Percentiles rank a stretch among this genome's conserved stretches.
Evolutionary conservation across 1,140 invertebrate species (phyloP).

Genomic region (Trypoxylus dichotomus): DNA sequence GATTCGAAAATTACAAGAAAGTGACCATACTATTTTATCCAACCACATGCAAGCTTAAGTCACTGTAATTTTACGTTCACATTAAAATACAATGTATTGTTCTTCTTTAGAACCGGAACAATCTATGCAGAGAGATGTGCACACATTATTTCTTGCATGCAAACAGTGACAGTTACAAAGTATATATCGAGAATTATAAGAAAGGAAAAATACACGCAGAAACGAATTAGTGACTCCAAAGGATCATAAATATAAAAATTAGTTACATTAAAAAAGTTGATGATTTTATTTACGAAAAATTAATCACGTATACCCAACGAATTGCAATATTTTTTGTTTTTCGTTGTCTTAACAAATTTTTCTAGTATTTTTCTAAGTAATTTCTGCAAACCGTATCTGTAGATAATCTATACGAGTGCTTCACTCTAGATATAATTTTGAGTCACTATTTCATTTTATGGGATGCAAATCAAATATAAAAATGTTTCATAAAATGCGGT

Average conservation of each 20-base stretch:
- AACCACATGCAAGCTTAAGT: slow-evolving; percentile 31
- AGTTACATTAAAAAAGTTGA: too few relatives aligned
- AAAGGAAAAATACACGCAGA: neutral
- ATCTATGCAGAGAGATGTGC: slow-evolving; percentile 38
- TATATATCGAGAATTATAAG: neutral
- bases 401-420: too few relatives aligned
- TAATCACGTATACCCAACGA: too few relatives aligned
- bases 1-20: neutral
- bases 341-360: too few relatives aligned
- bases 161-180: neutral
- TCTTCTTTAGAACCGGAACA: slow-evolving; percentile 41
- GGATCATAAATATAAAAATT: too few relatives aligned
- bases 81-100: slow-evolving; percentile 42
- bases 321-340: too few relatives aligned
- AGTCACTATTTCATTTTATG: neutral
- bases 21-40: slow-evolving; percentile 1
- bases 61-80: slow-evolving; percentile 24
- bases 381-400: too few relatives aligned
- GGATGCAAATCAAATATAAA: slow-evolving; percentile 7
- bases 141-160: slow-evolving; percentile 29
- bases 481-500: neutral
- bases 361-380: too few relatives aligned
- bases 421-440: too few relatives aligned
- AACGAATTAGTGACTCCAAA: neutral
- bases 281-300: too few relatives aligned